Conservation (phyloP, 2,113 vertebrate genomes). For the Crypturellus undulatus region DNA sequence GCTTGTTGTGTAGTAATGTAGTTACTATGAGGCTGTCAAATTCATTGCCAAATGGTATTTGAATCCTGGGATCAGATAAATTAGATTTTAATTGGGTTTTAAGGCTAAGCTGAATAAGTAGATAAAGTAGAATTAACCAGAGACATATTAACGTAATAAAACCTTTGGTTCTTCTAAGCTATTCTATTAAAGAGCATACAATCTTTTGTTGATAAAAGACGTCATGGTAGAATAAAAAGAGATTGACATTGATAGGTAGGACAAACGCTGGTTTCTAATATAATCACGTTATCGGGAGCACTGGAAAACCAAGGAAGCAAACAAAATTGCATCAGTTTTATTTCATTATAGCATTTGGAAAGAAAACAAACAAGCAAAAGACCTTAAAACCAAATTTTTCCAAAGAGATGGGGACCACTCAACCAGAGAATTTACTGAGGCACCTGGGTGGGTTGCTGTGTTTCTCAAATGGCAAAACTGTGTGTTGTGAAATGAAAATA, state of each 20-base stretch:
- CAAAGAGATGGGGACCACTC: not conserved
- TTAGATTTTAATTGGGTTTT: constrained; percentile 89
- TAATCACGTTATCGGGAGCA: constrained; percentile 69
- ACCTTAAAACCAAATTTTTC: not conserved
- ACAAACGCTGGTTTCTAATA: constrained; percentile 57
- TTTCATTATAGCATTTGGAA: not conserved
- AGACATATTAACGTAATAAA: constrained; percentile 82
- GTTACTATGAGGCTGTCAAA: constrained; percentile 65
- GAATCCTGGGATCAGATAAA: constrained; percentile 83
- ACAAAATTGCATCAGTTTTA: not conserved
- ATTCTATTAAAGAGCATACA: constrained; percentile 64
- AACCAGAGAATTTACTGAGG: not conserved
- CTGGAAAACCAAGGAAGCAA: constrained; percentile 48
- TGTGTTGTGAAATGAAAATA: not conserved
- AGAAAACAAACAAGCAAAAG: not conserved
- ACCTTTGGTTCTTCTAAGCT: constrained; percentile 71
- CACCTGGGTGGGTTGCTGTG: rapidly evolving
- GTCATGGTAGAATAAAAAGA: constrained; percentile 54
- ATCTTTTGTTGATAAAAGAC: constrained; percentile 27
- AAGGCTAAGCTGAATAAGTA: constrained; percentile 81
- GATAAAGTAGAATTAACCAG: constrained; percentile 84
- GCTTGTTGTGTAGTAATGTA: constrained; percentile 52
- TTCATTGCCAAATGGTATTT: constrained; percentile 72
- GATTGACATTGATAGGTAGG: constrained; percentile 78
- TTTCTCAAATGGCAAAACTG: not conserved